phyloP scores from a whole-genome alignment of 1,140 invertebrate genomes.

The Leptinotarsa defecta region DNA sequence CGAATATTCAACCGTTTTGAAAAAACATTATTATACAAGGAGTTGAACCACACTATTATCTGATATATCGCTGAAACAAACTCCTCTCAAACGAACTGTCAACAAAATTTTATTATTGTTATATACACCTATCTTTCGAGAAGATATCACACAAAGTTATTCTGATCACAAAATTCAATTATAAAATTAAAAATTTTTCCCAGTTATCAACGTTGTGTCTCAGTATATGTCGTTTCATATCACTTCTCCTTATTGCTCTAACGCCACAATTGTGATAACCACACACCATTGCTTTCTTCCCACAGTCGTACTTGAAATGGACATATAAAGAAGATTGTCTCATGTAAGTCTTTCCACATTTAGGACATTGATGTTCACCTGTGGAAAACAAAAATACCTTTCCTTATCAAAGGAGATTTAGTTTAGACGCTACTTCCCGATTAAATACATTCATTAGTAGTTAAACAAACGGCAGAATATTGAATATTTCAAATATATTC shows the following conservation, averaged over 20 bases:
- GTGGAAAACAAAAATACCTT: background rate
- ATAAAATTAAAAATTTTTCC: constrained; percentile 13
- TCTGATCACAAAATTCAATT: background rate
- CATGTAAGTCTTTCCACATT: constrained; percentile 12
- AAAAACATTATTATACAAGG: too few relatives aligned
- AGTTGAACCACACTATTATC: too few relatives aligned
- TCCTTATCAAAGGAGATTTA: background rate
- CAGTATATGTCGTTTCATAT: constrained; percentile 15
- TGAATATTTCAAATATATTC: too few relatives aligned
- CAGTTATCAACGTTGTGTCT: constrained; percentile 13
- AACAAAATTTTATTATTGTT: background rate
- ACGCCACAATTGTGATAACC: constrained; percentile 4
- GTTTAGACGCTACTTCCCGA: background rate
- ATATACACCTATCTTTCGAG: background rate
- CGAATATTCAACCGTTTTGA: too few relatives aligned
- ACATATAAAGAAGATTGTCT: constrained; percentile 1
- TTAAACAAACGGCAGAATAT: too few relatives aligned
- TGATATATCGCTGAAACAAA: too few relatives aligned
- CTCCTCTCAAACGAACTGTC: too few relatives aligned
- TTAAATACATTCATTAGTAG: background rate
- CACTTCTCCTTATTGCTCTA: background rate
- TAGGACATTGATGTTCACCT: background rate
- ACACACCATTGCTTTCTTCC: constrained; percentile 13
- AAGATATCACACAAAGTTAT: background rate
- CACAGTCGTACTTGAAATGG: constrained; percentile 20